These are phyloP conservation scores for Plectus sambesii DNA, from an alignment of 1,140 invertebrate species.

Conservation along the genomic window DNA sequence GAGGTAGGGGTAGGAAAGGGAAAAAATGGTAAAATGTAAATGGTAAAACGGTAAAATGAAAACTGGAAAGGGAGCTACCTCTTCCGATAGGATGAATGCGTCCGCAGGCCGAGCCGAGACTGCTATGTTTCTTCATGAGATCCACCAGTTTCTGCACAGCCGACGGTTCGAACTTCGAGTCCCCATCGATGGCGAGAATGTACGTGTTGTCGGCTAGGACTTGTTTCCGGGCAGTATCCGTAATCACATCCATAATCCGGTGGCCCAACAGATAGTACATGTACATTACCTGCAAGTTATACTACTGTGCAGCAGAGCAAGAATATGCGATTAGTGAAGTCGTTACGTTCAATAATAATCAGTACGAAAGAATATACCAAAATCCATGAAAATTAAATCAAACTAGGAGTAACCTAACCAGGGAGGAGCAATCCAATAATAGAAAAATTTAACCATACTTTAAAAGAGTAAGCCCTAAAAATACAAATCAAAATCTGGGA, in stretches of 20 bases:
- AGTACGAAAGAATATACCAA: too few relatives aligned
- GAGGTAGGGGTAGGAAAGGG: too few relatives aligned
- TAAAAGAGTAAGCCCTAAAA: too few relatives aligned
- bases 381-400: too few relatives aligned
- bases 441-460: too few relatives aligned
- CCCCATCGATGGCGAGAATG: constrained; percentile 53
- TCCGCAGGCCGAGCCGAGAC: constrained; percentile 54
- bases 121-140: constrained; percentile 52
- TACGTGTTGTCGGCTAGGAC: constrained; percentile 53
- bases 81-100: constrained; percentile 52
- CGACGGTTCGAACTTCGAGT: constrained; percentile 53
- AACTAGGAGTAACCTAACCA: too few relatives aligned
- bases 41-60: neutral
- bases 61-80: constrained; percentile 42
- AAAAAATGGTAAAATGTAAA: too few relatives aligned
- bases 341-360: too few relatives aligned
- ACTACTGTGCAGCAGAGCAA: neutral
- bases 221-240: constrained; percentile 46
- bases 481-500: too few relatives aligned
- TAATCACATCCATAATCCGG: constrained; percentile 49
- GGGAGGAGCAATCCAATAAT: too few relatives aligned
- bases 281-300: constrained; percentile 53
- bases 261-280: constrained; percentile 58
- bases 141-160: constrained; percentile 52
- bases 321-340: neutral